These are phyloP conservation scores for Acanthiza pusilla DNA, from an alignment of 2,797 vertebrate species.

Conservation along the genomic window DNA sequence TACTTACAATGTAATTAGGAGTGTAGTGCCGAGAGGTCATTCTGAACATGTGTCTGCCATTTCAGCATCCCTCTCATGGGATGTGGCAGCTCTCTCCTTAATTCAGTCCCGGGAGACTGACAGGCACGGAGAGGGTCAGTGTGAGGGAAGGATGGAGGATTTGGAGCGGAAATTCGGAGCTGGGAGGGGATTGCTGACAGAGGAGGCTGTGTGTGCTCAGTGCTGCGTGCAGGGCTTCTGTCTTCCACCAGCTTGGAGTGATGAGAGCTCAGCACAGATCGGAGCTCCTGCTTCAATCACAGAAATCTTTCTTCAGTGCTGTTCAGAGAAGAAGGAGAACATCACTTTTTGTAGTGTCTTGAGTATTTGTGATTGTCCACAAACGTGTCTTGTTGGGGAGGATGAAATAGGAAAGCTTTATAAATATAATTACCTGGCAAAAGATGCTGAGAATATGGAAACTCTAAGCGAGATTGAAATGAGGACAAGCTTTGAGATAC, in stretches of 20 bases:
- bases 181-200: neutral
- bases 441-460: no score
- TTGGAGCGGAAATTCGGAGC: neutral
- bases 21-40: neutral
- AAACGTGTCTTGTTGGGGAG: neutral
- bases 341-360: neutral
- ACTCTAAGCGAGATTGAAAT: no score
- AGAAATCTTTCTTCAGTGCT: neutral
- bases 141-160: neutral
- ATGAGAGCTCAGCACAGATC: neutral
- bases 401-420: no score
- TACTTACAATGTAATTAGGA: neutral
- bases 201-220: neutral
- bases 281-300: neutral
- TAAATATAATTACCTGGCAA: no score
- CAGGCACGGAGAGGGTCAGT: neutral
- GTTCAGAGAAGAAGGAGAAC: neutral
- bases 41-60: neutral
- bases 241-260: fast-evolving
- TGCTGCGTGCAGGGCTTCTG: fast-evolving
- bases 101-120: neutral
- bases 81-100: neutral
- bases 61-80: neutral
- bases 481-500: no score
- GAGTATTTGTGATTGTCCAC: neutral